These are phyloP conservation scores for Campoletis raptor DNA, from an alignment of 2,888 invertebrate genomes.

Conservation along the genomic window DNA sequence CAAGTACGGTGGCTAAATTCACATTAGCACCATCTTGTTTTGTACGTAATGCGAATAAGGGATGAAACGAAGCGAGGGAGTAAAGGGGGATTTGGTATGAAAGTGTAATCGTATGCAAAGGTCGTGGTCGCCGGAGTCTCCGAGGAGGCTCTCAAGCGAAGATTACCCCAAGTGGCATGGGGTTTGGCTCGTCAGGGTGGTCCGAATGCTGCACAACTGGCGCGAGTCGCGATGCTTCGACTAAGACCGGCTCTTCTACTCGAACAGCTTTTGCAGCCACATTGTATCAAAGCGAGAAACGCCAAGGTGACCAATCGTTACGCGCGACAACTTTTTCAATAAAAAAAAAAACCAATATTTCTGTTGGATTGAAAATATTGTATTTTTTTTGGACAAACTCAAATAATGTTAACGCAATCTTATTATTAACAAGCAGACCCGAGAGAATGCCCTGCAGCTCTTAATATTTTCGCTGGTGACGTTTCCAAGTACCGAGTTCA, in stretches of 20 bases:
- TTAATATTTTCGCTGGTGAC: constrained; percentile 91
- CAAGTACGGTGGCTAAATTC: neutral
- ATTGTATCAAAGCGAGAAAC: constrained; percentile 82
- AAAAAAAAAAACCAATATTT: too few species aligned
- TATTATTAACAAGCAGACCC: constrained; percentile 84
- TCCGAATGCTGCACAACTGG: constrained; percentile 84
- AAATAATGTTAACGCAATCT: neutral
- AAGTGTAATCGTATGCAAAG: constrained; percentile 69
- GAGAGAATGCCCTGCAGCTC: constrained; percentile 91
- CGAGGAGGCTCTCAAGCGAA: constrained; percentile 82
- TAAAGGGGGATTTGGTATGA: constrained; percentile 3
- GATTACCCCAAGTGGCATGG: constrained; percentile 84
- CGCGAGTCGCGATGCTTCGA: constrained; percentile 84
- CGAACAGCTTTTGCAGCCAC: constrained; percentile 85
- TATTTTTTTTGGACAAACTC: too few species aligned
- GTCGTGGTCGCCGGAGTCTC: constrained; percentile 80
- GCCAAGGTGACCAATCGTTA: constrained; percentile 81
- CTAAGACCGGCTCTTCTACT: constrained; percentile 86
- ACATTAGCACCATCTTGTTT: neutral
- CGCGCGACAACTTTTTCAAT: too few species aligned
- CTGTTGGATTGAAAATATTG: too few species aligned
- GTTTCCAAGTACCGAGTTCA: constrained; percentile 90
- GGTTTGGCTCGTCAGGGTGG: constrained; percentile 85
- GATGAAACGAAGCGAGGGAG: neutral
- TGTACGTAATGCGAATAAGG: neutral